Percentiles rank a stretch among this genome's conserved stretches.
Evolutionary conservation across 2,888 invertebrate genomes (phyloP).

Genomic region (Orthosia cruda): DNA sequence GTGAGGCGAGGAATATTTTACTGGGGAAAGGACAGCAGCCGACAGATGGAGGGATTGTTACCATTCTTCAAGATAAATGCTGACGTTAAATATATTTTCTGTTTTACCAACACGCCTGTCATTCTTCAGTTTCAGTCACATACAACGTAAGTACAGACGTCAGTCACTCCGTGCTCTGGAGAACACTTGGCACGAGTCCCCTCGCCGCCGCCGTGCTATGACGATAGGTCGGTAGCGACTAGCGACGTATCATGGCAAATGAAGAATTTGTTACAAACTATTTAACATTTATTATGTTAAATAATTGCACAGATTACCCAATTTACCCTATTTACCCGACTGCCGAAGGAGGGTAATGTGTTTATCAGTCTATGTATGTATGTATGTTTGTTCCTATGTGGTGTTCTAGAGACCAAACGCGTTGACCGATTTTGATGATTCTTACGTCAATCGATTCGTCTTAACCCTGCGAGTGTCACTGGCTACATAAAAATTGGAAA

Average conservation of each 20-base stretch:
- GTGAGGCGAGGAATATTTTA: neutral
- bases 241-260: neutral
- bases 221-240: neutral
- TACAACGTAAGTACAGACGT: slow-evolving; percentile 1
- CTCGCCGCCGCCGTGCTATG: neutral
- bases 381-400: too few relatives aligned
- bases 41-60: neutral
- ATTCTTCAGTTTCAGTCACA: neutral
- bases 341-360: too few relatives aligned
- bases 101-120: neutral
- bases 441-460: too few relatives aligned
- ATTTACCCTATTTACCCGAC: too few relatives aligned
- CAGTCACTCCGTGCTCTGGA: neutral
- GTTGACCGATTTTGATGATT: too few relatives aligned
- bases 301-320: too few relatives aligned
- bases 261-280: neutral
- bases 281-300: too few relatives aligned
- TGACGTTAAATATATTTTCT: neutral
- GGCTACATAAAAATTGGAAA: too few relatives aligned
- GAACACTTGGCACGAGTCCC: slow-evolving; percentile 7
- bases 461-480: too few relatives aligned
- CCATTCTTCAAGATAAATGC: neutral
- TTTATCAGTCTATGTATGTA: too few relatives aligned
- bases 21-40: neutral
- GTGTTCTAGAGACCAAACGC: too few relatives aligned